phyloP scores from a whole-genome alignment of 2,797 vertebrate genomes.

The Natrix natrix region DNA sequence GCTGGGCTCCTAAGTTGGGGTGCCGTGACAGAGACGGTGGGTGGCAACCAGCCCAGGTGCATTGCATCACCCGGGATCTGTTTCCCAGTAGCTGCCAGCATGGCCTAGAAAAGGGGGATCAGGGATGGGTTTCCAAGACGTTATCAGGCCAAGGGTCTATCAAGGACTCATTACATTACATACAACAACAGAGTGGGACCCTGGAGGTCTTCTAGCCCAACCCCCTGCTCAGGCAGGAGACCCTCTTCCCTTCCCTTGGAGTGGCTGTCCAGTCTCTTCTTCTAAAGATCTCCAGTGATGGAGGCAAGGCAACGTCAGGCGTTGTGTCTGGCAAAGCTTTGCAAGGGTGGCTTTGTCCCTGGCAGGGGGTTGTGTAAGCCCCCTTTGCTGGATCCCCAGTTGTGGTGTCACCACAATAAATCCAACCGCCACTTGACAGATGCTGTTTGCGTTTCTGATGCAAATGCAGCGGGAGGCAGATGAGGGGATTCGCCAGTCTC shows the following conservation, averaged over 20 bases:
- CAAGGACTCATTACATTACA: not conserved
- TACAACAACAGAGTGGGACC: not conserved
- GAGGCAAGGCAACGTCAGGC: not conserved
- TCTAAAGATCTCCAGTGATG: too few relatives aligned
- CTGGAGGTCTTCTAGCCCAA: not conserved
- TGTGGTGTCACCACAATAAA: not conserved
- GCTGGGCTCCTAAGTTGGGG: too few relatives aligned
- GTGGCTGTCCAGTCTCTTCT: too few relatives aligned
- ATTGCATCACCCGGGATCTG: too few relatives aligned
- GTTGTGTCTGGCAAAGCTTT: not conserved
- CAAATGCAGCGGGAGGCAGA: not conserved
- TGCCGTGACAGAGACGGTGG: too few relatives aligned
- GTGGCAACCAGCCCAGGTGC: not conserved
- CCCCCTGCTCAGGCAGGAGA: too few relatives aligned
- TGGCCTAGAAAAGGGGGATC: not conserved
- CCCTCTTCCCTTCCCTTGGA: not conserved
- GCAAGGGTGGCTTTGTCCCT: not conserved
- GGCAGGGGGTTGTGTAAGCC: too few relatives aligned
- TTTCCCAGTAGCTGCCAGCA: not conserved
- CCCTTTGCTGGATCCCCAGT: not conserved
- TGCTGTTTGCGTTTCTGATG: not conserved
- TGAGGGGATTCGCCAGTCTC: not conserved
- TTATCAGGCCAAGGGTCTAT: not conserved
- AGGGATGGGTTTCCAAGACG: not conserved
- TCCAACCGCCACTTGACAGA: not conserved